Percentiles rank a stretch among this genome's conserved stretches.
These are phyloP conservation scores for Hydropotes inermis DNA, from an alignment of 2,113 vertebrate species.

Conservation along the genomic window DNA sequence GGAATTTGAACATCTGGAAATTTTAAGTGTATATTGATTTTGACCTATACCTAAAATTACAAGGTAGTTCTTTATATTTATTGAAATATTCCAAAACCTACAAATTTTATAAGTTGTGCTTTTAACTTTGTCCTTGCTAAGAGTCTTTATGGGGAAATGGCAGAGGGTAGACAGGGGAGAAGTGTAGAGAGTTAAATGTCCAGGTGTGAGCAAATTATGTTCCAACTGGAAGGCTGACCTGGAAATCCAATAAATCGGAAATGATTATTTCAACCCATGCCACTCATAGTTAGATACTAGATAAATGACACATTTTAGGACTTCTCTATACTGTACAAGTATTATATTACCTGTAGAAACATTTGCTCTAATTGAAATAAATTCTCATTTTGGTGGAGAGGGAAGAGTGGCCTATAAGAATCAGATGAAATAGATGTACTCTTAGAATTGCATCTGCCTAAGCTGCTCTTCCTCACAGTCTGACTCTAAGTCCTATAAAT, in stretches of 20 bases:
- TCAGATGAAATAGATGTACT: background rate
- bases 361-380: conserved; percentile 46
- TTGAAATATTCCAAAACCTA: background rate
- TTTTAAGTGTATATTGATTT: background rate
- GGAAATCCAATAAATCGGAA: conserved; percentile 40
- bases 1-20: background rate
- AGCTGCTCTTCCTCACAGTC: background rate
- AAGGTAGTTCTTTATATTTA: background rate
- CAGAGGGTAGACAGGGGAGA: background rate
- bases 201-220: conserved; percentile 14
- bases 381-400: conserved; percentile 1
- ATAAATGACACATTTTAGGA: background rate
- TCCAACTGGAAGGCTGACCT: background rate
- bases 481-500: background rate
- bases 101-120: background rate
- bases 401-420: background rate
- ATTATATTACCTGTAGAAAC: background rate
- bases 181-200: background rate
- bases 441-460: background rate
- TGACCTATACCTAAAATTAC: background rate
- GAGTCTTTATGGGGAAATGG: background rate
- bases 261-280: conserved; percentile 3
- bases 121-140: background rate
- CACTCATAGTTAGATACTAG: background rate
- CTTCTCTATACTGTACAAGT: background rate